Evolutionary conservation across 2,797 vertebrate genomes (phyloP), one percentile per base, ranked within the genome.

Genomic region (Malurus splendens): DNA sequence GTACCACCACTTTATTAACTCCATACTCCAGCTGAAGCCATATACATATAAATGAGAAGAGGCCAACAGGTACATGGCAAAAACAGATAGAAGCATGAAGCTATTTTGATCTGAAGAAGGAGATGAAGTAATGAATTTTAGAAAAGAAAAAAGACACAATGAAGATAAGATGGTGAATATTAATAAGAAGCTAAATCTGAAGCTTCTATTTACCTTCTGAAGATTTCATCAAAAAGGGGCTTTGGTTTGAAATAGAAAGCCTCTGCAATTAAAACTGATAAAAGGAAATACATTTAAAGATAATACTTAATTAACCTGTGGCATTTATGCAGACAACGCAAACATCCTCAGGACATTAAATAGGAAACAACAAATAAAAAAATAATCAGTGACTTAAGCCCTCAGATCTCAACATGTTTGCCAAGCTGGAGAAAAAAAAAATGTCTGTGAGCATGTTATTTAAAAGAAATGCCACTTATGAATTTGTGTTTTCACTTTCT

Each of bases 281-380:
- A 80, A 92, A 92, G 72, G 68, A 92, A 91, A 75, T 81, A 89
- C 38, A 81, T 93, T 89, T 82, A 89, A 90, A 85, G 44, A 77
- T 84, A 92, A 77, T 82, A 70, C 72, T 92, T 92, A 94, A 89
- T 94, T 90, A 90, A 83, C 71, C 70, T 22, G 18, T 83, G 56
- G 23, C 33, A 3, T 87, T 90, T 81, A 42, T 60, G 50, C 33
- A 88, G 82, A 60, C 52, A 92, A 42, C 20, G 25, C 79, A 82
- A 92, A 90, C 51, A 90, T 39, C 12, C 41, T 68, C 52, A 51
- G 59, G 83, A 62, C 52, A 60, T 86, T 89, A 87, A 71, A 74
- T 8, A 60, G 16, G 62, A 90, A 91, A 76, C 56, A 93, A 90
- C 66, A 93, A 94, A 73, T 57, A 85, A 74, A 79, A 67, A 68